These are phyloP conservation scores for Cantharis nigra DNA, from an alignment of 2,888 invertebrate species.

Conservation along the genomic window DNA sequence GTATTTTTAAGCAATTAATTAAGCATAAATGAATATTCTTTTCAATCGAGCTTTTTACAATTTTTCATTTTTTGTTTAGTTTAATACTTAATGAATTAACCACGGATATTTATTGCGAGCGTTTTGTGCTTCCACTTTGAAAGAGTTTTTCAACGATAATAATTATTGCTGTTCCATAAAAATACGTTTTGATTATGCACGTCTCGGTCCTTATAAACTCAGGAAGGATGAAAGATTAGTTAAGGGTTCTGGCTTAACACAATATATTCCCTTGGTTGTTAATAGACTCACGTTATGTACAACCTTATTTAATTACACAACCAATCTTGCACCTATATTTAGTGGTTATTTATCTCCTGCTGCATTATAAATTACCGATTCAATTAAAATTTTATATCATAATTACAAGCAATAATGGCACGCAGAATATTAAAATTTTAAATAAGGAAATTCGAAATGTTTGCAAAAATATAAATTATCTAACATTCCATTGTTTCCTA, in stretches of 20 bases:
- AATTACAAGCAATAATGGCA: background rate
- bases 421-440: no score
- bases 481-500: background rate
- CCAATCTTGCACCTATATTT: conserved; percentile 23
- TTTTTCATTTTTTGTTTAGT: background rate
- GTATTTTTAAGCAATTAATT: conserved; percentile 10
- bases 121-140: background rate
- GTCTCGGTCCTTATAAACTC: conserved; percentile 12
- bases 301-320: conserved; percentile 40
- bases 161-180: conserved; percentile 16
- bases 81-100: background rate
- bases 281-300: conserved; percentile 42
- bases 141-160: background rate
- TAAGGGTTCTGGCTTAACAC: conserved; percentile 42
- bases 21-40: conserved; percentile 4
- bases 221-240: conserved; percentile 40
- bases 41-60: background rate
- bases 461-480: no score
- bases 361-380: background rate
- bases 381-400: background rate
- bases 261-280: conserved; percentile 43
- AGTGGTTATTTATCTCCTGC: conserved; percentile 7
- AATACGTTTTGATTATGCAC: conserved; percentile 23
- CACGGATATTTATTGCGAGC: background rate
- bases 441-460: no score